Base-by-base conservation (phyloP, 2,797 vertebrate genomes). In the Anolis apletophallus region DNA sequence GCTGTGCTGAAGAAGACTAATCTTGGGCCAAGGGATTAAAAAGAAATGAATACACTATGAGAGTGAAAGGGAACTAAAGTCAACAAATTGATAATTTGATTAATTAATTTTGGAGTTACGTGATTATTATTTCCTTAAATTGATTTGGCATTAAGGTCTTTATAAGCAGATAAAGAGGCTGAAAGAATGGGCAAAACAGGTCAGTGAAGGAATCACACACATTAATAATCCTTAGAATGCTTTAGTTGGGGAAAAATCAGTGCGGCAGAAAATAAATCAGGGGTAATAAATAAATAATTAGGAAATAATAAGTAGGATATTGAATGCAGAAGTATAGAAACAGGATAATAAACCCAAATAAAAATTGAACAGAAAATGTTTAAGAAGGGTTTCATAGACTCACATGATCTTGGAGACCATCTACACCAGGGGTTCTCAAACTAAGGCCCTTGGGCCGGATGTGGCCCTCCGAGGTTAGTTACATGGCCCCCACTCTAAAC, bases 191-290 rank as follows among this genome's bases (percentile, higher is more conserved):
- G 32, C 52, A 19, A 55, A 55, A 77, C 9, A 77, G n/a, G n/a
- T 55, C 29, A 34, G 16, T 77, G 75, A 55, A 77, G 16, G 29
- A 55, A 77, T 77, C 52, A 76, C n/a, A 76, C 46, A 19, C n/a
- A 54, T 77, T 77, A 32, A 77, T 77, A 77, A 75, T 21, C 2
- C 52, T 77, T 77, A 77, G 32, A 76, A 76, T 54, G 74, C 29
- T 54, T 76, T 52, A 12, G 23, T 32, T n/a, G 29, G 52, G 50
- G 50, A 54, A 19, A 19, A 11, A 55, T 77, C 17, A 32, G 16
- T 21, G 17, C 52, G 2, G n/a, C 12, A 55, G 29, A 77, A 77
- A 77, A 55, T 55, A 54, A 77, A 77, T 19, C 52, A 77, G 46
- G 52, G 26, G 52, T 21, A 77, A 77, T 32, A 77, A 19, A 55